Evolutionary conservation across 2,888 invertebrate genomes (phyloP), one percentile per base, ranked within the genome.

Genomic region (Axea sp.): DNA sequence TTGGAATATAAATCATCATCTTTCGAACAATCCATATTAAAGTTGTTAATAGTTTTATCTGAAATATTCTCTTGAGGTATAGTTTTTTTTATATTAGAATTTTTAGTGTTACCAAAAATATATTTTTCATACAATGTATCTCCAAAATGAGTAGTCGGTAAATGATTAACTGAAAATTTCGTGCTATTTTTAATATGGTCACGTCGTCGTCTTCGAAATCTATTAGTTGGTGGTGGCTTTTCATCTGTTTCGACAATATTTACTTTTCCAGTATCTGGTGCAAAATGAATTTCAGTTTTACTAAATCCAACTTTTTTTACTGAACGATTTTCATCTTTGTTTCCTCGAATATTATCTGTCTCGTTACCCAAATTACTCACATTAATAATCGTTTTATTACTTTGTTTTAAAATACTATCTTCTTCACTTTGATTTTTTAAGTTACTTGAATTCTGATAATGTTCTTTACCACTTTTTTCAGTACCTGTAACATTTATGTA

Each of bases 221-320:
- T 93, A 83, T 93, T 93, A 0, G 94, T 93, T 2, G 95, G 94
- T 5, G 95, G 95, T 35, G 95, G 95, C 85, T 96, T 95, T 74
- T 93, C 94, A 86, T 95, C 95, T 0, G 95, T 95, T 83, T 95
- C 95, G 22, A 96, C 95, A 65, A 96, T 95, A 83, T 95, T 95
- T 0, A 96, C 94, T 80, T 92, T 92, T 0, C 96, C 96, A 0
- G 95, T 93, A 83, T 95, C 95, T 8, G 94, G 93, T 0, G 95
- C 93, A 84, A 95, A 95, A 86, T 96, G 96, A 15, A 96, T 92
- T 88, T 96, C 96, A 0, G 95, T 95, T 88, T 95, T 95, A 83
- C 95, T 94, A 86, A 96, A 96, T 81, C 93, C 95, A 0, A 96
- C 95, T 87, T 92, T 94, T 84, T 95, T 94, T 0, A 90, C 88